These are phyloP conservation scores for Carassius carassius DNA, from an alignment of 2,113 vertebrate species.

Conservation along the genomic window DNA sequence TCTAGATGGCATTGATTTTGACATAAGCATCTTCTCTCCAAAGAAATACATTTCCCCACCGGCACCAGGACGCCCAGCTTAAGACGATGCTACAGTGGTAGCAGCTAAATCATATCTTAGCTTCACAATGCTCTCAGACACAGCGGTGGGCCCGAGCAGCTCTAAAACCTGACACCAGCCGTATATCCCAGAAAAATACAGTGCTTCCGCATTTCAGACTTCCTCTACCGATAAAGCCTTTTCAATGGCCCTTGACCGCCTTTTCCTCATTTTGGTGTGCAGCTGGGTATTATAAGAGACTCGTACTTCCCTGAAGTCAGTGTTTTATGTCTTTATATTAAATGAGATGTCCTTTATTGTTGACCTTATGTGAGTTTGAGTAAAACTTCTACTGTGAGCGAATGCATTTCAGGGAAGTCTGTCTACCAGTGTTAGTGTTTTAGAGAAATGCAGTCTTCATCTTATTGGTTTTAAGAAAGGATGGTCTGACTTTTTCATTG, in stretches of 20 bases:
- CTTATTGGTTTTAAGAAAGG: background rate
- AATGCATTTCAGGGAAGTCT: background rate
- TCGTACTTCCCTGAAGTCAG: background rate
- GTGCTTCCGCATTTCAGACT: background rate
- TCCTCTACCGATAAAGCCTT: conserved; percentile 26
- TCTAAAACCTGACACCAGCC: conserved; percentile 34
- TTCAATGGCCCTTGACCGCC: conserved; percentile 39
- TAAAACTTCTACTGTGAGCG: conserved; percentile 21
- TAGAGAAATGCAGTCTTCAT: background rate
- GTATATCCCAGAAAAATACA: conserved; percentile 31
- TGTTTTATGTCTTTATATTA: conserved; percentile 30
- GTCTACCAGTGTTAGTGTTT: background rate
- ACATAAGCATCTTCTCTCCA: background rate
- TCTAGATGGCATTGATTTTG: background rate
- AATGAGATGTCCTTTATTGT: conserved; percentile 29
- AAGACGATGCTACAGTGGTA: background rate
- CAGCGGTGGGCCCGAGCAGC: conserved; percentile 15
- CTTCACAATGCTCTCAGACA: conserved; percentile 2
- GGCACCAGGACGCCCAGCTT: background rate
- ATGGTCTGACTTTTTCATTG: background rate
- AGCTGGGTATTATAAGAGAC: conserved; percentile 22
- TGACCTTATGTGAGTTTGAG: conserved; percentile 25
- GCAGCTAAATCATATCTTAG: conserved; percentile 18
- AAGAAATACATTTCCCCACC: background rate
- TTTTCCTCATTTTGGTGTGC: conserved; percentile 30